Evolutionary conservation across 1,140 invertebrate genomes (phyloP), one percentile per base, ranked within the genome.

Genomic region (Aphaenogaster rudis): DNA sequence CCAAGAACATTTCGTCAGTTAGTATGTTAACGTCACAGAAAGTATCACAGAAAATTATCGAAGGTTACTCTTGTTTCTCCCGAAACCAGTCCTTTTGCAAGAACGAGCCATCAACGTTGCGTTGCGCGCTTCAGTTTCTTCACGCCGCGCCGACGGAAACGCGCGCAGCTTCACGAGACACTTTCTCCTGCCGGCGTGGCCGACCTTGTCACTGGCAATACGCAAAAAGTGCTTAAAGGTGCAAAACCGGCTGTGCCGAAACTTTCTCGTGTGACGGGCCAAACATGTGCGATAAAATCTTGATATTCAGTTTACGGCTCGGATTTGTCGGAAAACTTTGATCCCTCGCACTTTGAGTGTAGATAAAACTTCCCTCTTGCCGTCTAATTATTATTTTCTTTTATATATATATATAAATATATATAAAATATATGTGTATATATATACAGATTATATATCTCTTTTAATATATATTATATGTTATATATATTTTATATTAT

Each of bases 251-350:
- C 45, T 36, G 9, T 28, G 3, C 42, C 15, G 8, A 66, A 79
- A 66, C 45, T 79, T 66, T 36, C 61, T 79, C 61, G 17, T 15
- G 28, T 36, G 28, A 79, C 21, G 15, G 42, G 5, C 15, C 15
- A 45, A 33, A 45, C 28, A 8, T 4, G 21, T 2, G 9, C 28
- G 33, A 45, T 61, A 3, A 36, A 21, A 48, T 66, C 59, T 67
- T 21, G 11, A 66, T 36, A 17, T 66, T 28, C 54, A 42, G 15
- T 77, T 77, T 13, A 33, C 39, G 36, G 7, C 7, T 9, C 11
- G 11, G 7, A 76, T 9, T 59, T 57, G 52, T 74, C 50, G 21
- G 36, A 76, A 76, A 77, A 63, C n/a, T 42, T 59, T 69, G 66
- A 33, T 50, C 13, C 0, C 11, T 21, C 5, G 28, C 36, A 42